Evolutionary conservation across 2,113 vertebrate genomes (phyloP), one percentile per base, ranked within the genome.

Genomic region (Hipposideros armiger): DNA sequence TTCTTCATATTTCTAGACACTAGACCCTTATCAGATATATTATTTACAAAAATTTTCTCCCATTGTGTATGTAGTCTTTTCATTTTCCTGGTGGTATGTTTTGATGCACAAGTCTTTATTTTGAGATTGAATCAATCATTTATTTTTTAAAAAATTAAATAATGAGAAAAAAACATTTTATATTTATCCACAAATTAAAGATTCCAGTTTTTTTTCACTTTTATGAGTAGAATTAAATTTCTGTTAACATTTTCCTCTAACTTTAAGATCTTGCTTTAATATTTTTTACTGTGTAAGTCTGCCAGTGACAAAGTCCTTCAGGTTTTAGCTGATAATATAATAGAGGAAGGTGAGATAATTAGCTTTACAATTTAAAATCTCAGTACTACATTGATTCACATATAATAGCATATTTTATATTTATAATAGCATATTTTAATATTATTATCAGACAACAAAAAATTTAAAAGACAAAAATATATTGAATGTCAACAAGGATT

Each of bases 351-450:
- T 90, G 36, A 90, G 26, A 90, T 47, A 67, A 58, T 74, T 62
- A 84, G 56, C 26, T 80, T 86, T 50, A 13, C 24, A 50, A 80
- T 93, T 58, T 90, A 83, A 90, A 74, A 90, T 86, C 32, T 90
- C 40, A 54, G 24, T 56, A 73, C 8, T 50, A 4, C 58, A 78
- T 40, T 93, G 36, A 62, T 74, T 93, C 81, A 28, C 50, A 73
- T 67, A 67, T 73, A 84, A 81, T 11, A 90, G 50, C 10, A 42
- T 42, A 20, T 87, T 86, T 87, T 90, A 74, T n/a, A n/a, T 77
- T 87, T 67, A 67, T 73, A 84, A 81, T 11, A 90, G 50, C 10
- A 42, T 42, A 20, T 87, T 86, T 87, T 90, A 74, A 28, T 67
- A 36, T 62, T 88, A 84, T 47, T 81, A 81, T 74, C 10, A 85